Conservation (phyloP, 2,797 vertebrate genomes). For the Rallus crepitans region DNA sequence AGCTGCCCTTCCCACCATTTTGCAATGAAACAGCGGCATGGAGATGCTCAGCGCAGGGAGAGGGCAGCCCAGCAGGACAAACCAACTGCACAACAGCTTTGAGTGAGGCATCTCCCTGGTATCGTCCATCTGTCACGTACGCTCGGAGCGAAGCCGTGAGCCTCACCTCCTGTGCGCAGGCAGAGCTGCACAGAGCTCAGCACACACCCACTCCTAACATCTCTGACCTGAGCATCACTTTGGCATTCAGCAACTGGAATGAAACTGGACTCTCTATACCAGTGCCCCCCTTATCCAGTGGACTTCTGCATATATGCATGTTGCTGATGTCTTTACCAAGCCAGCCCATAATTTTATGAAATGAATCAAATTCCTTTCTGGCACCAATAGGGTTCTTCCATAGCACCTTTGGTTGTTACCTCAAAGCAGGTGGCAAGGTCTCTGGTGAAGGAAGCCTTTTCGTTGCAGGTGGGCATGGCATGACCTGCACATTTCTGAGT, state of each 20-base stretch:
- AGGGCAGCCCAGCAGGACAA: not conserved
- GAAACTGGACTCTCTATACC: not conserved
- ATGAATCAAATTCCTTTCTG: not conserved
- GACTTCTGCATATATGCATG: not conserved
- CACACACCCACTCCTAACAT: not conserved
- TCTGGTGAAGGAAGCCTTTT: not conserved
- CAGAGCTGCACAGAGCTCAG: not conserved
- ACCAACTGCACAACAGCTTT: accelerated
- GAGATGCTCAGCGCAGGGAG: not conserved
- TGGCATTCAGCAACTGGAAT: not conserved
- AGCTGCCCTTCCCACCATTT: not conserved
- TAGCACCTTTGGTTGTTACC: not conserved
- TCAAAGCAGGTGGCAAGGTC: not conserved
- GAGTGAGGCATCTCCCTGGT: accelerated
- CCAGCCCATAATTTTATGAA: not conserved
- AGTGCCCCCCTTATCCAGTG: not conserved
- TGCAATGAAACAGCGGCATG: accelerated
- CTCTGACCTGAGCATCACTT: not conserved
- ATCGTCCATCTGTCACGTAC: not conserved
- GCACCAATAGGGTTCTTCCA: not conserved
- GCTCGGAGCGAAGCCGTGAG: accelerated
- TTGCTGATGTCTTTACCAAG: not conserved
- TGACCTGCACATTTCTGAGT: not conserved
- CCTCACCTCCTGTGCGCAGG: not conserved
- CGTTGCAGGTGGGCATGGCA: accelerated